Conservation (phyloP, 2,797 vertebrate species). For the Margarornis squamiger region DNA sequence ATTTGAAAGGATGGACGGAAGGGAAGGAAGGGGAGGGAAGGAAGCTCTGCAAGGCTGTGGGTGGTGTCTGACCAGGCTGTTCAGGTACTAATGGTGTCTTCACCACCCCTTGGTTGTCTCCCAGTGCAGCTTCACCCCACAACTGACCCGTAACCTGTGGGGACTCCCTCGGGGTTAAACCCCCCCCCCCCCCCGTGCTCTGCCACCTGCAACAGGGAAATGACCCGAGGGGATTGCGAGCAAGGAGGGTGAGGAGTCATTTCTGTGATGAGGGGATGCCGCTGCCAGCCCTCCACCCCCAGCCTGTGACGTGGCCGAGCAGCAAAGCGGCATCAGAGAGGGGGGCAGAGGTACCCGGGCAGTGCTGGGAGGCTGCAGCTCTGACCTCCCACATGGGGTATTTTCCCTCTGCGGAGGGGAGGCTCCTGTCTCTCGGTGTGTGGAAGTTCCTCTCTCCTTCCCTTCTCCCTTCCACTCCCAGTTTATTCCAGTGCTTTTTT, state of each 20-base stretch:
- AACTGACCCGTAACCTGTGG: rapidly evolving
- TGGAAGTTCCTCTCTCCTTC: neutral
- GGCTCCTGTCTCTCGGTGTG: neutral
- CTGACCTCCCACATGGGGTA: neutral
- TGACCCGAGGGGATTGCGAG: rapidly evolving
- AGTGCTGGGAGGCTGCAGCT: neutral
- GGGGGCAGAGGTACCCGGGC: rapidly evolving
- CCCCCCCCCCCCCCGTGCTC: neutral
- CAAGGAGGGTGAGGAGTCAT: neutral
- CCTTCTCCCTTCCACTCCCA: neutral
- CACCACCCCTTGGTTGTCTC: neutral
- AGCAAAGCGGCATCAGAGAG: neutral
- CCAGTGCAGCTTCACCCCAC: neutral
- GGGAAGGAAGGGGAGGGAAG: neutral
- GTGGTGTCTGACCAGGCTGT: neutral
- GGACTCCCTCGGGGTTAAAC: rapidly evolving
- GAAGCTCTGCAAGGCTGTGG: neutral
- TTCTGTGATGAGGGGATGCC: rapidly evolving
- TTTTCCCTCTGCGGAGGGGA: neutral
- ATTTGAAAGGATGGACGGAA: neutral
- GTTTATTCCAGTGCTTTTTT: conserved; percentile 39
- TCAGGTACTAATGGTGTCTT: neutral
- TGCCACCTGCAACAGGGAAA: neutral
- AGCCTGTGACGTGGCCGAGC: rapidly evolving
- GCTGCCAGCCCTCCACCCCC: neutral